These are phyloP conservation scores for Epicampocera succincta DNA, from an alignment of 2,888 invertebrate genomes.

Conservation along the genomic window DNA sequence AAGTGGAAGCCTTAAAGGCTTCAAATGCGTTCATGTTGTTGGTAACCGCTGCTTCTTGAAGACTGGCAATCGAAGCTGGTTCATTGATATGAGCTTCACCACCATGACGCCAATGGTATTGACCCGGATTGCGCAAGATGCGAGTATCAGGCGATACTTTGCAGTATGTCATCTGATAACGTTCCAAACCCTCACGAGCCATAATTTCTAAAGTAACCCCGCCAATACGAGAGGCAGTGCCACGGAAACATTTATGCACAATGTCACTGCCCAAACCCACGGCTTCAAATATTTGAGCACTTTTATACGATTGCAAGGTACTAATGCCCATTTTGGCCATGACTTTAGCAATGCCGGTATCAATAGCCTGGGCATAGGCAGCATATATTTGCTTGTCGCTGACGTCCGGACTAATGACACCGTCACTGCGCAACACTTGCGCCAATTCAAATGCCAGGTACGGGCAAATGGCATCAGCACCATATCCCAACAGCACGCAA, in stretches of 20 bases:
- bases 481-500: constrained; percentile 96
- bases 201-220: constrained; percentile 95
- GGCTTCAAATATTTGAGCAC: constrained; percentile 99
- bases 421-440: constrained; percentile 91
- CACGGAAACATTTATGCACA: constrained; percentile 95
- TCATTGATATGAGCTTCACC: constrained; percentile 99
- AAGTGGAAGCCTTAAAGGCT: constrained; percentile 91
- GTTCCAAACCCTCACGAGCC: constrained; percentile 91
- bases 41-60: constrained; percentile 92
- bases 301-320: constrained; percentile 98
- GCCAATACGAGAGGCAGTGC: constrained; percentile 87
- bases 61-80: constrained; percentile 88
- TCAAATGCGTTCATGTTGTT: constrained; percentile 93
- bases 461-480: constrained; percentile 98
- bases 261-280: constrained; percentile 97
- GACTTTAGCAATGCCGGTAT: constrained; percentile 93
- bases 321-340: constrained; percentile 99
- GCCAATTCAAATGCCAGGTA: constrained; percentile 98
- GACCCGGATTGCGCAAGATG: constrained; percentile 92
- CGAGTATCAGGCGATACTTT: constrained; percentile 85
- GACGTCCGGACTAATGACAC: constrained; percentile 88
- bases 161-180: constrained; percentile 88
- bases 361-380: constrained; percentile 95
- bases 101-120: constrained; percentile 97
- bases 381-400: constrained; percentile 91